Percentiles rank a stretch among this genome's conserved stretches.
Evolutionary conservation across 2,888 invertebrate species (phyloP).

Genomic region (Serrognathus titanus): DNA sequence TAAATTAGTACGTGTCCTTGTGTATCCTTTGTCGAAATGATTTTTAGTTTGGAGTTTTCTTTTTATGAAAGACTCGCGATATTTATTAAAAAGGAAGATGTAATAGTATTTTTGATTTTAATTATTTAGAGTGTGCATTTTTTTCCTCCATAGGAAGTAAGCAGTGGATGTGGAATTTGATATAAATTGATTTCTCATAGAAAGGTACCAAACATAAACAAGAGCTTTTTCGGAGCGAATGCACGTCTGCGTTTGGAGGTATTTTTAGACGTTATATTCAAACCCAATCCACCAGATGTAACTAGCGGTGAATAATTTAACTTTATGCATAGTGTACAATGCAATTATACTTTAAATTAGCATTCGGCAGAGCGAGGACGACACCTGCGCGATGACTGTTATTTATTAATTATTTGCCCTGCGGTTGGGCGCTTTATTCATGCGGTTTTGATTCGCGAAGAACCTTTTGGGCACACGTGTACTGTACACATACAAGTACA

Average conservation of each 20-base stretch:
- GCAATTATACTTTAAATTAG: conserved; percentile 31
- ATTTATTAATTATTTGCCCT: conserved; percentile 19
- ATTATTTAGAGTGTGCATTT: too few species aligned
- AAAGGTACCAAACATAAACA: conserved; percentile 22
- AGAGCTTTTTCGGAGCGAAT: conserved; percentile 6
- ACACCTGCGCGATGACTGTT: conserved; percentile 18
- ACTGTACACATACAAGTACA: not conserved
- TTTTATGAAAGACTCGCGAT: too few species aligned
- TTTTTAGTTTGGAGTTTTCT: too few species aligned
- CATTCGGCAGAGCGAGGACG: conserved; percentile 21
- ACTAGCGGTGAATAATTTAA: conserved; percentile 22
- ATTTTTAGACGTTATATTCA: conserved; percentile 20
- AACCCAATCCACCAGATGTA: conserved; percentile 13
- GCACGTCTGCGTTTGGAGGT: conserved; percentile 11
- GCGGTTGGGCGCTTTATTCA: not conserved
- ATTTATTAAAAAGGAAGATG: too few species aligned
- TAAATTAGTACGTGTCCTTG: too few species aligned
- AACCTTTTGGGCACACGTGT: not conserved
- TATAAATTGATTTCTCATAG: conserved; percentile 1
- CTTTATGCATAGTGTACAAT: conserved; percentile 30
- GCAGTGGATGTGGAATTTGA: not conserved
- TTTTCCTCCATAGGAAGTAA: too few species aligned
- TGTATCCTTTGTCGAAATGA: too few species aligned
- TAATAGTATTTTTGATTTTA: too few species aligned
- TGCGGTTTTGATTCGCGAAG: too few species aligned